These are phyloP conservation scores for Otocyon megalotis DNA, from an alignment of 2,113 vertebrate species.

Conservation along the genomic window DNA sequence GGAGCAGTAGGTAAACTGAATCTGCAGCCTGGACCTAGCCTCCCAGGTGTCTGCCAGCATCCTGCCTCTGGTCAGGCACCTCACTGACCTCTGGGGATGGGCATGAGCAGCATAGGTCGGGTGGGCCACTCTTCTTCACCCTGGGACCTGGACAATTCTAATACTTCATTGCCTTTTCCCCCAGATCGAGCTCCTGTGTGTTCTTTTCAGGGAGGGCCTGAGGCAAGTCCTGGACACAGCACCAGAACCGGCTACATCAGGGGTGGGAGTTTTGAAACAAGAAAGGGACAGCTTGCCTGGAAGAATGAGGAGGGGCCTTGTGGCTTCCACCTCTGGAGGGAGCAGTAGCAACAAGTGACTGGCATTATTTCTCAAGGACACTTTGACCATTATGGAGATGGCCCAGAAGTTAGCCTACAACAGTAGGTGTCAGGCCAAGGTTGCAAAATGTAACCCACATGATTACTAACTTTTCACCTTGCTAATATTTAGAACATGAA, in stretches of 20 bases:
- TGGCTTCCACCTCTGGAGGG: neutral
- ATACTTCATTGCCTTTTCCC: neutral
- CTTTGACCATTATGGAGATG: neutral
- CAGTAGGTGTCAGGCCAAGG: neutral
- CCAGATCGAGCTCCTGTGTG: neutral
- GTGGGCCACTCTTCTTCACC: neutral
- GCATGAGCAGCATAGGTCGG: neutral
- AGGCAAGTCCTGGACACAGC: neutral
- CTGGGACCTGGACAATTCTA: neutral
- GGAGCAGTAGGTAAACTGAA: neutral
- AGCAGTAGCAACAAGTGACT: neutral
- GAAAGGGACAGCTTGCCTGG: neutral
- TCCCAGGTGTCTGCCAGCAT: neutral
- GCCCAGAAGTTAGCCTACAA: neutral
- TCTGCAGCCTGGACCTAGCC: neutral
- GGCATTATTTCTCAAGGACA: neutral
- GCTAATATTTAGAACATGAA: neutral
- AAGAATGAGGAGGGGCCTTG: neutral
- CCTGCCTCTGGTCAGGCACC: accelerated
- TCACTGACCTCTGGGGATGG: accelerated
- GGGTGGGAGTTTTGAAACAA: neutral
- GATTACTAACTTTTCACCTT: neutral
- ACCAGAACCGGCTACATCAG: accelerated
- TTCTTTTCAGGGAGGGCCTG: neutral
- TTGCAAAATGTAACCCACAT: neutral